Base-by-base conservation (phyloP, 2,797 vertebrate genomes). In the Enteromius unitaeniatus region DNA sequence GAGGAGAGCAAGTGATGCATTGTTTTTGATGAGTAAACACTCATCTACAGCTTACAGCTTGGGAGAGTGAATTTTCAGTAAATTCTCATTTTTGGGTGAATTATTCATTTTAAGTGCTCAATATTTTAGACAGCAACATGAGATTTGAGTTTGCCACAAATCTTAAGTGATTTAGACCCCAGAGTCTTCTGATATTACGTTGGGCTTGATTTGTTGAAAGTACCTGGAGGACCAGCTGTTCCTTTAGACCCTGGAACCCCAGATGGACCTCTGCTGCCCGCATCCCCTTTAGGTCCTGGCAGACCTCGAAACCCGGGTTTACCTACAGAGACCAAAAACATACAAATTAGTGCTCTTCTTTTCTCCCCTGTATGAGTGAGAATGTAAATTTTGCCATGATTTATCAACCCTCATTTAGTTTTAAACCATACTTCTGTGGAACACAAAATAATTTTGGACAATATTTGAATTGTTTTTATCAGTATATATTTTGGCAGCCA, bases 211-310 rank as follows among this genome's bases (percentile, higher is more conserved):
- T 60, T 78, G 19, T 49, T 86, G 3, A 42, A 40, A 90, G 90
- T 90, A 98, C 98, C 98, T 95, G 95, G 92, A 0, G 94, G 95
- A 87, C 97, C 97, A 2, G 45, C 0, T 0, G 90, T 92, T 73
- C 97, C 97, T 92, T 92, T 96, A 4, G 83, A 88, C 76, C 97
- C 96, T 0, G 96, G 96, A 23, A 85, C 3, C 64, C 95, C 97
- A 0, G 91, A 89, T 0, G 96, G 94, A 82, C 96, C 97, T 85
- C 84, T 93, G 31, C 89, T 87, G 47, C 95, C 97, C 0, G 87
- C 23, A 0, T 96, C 96, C 28, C 97, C 97, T 72, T 94, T 95
- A 74, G 96, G 95, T 69, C 96, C 95, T 0, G 95, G 94, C 80
- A 94, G 91, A 2, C 95, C 96, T 85, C 83, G 90, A 81, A 86